A percentile compares a stretch with the other conserved stretches of the same genome.
These are phyloP conservation scores for Brachypteracias leptosomus DNA, from an alignment of 2,113 vertebrate species.

Conservation along the genomic window DNA sequence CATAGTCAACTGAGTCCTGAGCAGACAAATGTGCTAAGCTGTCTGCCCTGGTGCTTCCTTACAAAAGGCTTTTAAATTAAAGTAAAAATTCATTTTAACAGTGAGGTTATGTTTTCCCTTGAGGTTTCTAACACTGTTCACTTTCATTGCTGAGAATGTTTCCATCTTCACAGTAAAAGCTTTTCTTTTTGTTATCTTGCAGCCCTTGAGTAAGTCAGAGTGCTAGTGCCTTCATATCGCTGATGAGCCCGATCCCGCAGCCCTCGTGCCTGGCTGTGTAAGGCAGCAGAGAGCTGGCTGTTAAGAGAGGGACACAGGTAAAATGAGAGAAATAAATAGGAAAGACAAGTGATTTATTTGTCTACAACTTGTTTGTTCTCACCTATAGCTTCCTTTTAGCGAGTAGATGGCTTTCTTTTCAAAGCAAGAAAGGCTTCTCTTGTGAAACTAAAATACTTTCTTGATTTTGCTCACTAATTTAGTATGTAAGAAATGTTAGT, in stretches of 20 bases:
- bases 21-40: neutral
- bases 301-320: neutral
- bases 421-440: neutral
- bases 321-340: neutral
- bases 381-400: neutral
- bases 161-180: neutral
- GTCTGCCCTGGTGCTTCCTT: neutral
- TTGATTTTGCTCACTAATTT: neutral
- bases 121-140: slow-evolving; percentile 47
- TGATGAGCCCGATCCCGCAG: neutral
- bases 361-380: neutral
- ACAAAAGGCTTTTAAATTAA: slow-evolving; percentile 53
- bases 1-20: slow-evolving; percentile 1
- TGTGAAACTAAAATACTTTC: neutral
- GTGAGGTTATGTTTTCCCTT: slow-evolving; percentile 40
- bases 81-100: slow-evolving; percentile 56
- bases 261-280: rapidly evolving
- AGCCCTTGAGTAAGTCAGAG: neutral
- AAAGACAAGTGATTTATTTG: neutral
- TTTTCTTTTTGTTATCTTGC: neutral
- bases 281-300: neutral
- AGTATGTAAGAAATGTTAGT: slow-evolving; percentile 7
- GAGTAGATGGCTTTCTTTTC: neutral
- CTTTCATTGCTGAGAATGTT: slow-evolving; percentile 7
- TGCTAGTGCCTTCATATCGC: neutral